Evolutionary conservation across 2,888 invertebrate species (phyloP).

Genomic region (Chrysolina haemoptera): DNA sequence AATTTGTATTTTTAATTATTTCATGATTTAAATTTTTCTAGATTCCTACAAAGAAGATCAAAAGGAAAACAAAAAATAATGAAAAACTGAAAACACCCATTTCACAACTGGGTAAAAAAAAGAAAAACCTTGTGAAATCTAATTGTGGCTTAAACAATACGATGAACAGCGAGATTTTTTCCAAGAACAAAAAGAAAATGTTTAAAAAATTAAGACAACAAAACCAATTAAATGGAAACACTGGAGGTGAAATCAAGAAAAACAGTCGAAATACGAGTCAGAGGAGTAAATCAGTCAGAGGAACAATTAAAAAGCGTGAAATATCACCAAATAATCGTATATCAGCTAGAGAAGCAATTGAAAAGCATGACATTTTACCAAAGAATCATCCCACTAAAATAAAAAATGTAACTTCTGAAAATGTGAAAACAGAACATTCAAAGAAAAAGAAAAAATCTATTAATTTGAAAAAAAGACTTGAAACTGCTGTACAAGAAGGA

Average conservation of each 20-base stretch:
- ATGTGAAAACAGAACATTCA: conserved; percentile 29
- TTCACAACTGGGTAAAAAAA: neutral
- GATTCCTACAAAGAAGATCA: neutral
- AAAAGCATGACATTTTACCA: neutral
- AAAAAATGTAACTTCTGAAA: conserved; percentile 26
- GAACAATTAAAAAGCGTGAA: neutral
- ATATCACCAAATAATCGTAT: conserved; percentile 7
- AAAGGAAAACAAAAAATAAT: neutral
- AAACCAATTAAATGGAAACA: conserved; percentile 23
- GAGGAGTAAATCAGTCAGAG: neutral
- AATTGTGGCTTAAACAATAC: neutral
- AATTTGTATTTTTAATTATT: neutral
- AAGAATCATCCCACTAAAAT: conserved; percentile 23
- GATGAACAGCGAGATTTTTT: conserved; percentile 1
- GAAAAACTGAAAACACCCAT: neutral
- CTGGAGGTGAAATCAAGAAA: conserved; percentile 15
- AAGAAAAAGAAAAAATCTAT: conserved; percentile 38
- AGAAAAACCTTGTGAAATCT: neutral
- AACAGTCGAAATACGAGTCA: conserved; percentile 20
- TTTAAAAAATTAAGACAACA: conserved; percentile 61
- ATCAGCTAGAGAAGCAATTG: neutral
- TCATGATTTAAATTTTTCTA: neutral
- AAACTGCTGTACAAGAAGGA: conserved; percentile 8
- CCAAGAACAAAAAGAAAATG: conserved; percentile 54
- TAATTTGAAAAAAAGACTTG: conserved; percentile 36